Evolutionary conservation across 1,140 invertebrate genomes (phyloP), one percentile per base, ranked within the genome.

Genomic region (Drosophila teissieri): DNA sequence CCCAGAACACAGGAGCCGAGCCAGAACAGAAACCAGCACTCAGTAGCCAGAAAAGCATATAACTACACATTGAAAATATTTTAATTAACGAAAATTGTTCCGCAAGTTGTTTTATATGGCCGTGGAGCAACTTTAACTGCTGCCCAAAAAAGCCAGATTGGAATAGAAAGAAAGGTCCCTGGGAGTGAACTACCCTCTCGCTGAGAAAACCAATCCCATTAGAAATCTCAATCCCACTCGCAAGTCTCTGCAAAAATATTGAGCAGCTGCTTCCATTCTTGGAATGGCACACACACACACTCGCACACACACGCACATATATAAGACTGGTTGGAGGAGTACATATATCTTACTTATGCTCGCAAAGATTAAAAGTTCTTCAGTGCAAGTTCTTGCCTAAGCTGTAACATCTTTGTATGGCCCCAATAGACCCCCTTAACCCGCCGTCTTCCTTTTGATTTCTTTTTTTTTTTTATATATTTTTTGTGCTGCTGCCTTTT

Each of bases 71-170:
- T 84, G 80, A 84, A 88, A 88, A 88, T 88, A 88, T 88, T 88
- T 88, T 88, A 88, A 88, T 88, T 88, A 88, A 88, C 84, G 84
- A 89, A 88, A 89, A 88, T 88, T 88, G 83, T 88, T 88, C 80
- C 73, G 80, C 84, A 89, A 86, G 57, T 88, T 83, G 75, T 83
- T 83, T 77, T 80, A 80, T 84, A 76, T 73, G 73, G 17, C 54
- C 56, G 74, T 62, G 36, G 73, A 70, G 39, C 48, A 78, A 78
- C 44, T 86, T 68, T 63, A 69, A 77, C 56, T 62, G 69, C 22
- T 34, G 24, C 51, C 39, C 10, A 36, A 69, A 36, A 40, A 36
- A 63, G 34, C 15, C 45, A 31, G 31, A 48, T 36, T 10, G 34
- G 60, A 19, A 73, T 44, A 69, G 40, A 53, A 51, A 6, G 40